Conservation (phyloP, 2,797 vertebrate genomes). For the Myotis myotis region DNA sequence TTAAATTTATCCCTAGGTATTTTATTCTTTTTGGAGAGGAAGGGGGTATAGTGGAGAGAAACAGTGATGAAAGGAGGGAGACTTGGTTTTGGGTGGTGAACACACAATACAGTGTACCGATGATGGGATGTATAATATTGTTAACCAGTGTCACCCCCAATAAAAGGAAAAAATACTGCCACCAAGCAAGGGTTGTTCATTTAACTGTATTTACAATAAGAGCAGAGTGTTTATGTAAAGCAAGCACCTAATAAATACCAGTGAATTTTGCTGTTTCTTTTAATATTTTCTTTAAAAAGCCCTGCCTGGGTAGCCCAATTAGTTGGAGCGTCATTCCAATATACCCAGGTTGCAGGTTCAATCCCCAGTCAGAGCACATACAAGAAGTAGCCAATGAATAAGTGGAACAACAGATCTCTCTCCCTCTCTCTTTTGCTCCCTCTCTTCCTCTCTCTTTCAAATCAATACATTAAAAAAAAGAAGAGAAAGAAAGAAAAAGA, state of each 20-base stretch:
- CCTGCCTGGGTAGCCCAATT: not conserved
- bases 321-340: not conserved
- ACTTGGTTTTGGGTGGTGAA: not conserved
- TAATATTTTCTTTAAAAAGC: not conserved
- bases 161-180: not conserved
- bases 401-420: not conserved
- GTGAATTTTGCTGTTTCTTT: constrained; percentile 3
- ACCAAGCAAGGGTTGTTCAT: not conserved
- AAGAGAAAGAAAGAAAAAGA: no score
- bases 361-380: not conserved
- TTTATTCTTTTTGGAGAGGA: not conserved
- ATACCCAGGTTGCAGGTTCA: not conserved
- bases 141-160: not conserved
- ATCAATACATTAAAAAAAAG: not conserved
- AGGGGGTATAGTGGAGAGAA: not conserved
- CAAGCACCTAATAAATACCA: not conserved
- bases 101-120: not conserved
- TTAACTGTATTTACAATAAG: not conserved
- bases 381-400: not conserved
- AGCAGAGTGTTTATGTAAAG: constrained; percentile 9
- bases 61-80: not conserved
- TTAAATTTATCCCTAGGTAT: not conserved
- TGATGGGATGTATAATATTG: not conserved
- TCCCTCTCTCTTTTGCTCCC: no score
- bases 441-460: not conserved